A percentile compares a stretch with the other conserved stretches of the same genome.
phyloP scores from a whole-genome alignment of 35 echinoderm and acorn worm genomes.

The Heliocidaris tuberculata region DNA sequence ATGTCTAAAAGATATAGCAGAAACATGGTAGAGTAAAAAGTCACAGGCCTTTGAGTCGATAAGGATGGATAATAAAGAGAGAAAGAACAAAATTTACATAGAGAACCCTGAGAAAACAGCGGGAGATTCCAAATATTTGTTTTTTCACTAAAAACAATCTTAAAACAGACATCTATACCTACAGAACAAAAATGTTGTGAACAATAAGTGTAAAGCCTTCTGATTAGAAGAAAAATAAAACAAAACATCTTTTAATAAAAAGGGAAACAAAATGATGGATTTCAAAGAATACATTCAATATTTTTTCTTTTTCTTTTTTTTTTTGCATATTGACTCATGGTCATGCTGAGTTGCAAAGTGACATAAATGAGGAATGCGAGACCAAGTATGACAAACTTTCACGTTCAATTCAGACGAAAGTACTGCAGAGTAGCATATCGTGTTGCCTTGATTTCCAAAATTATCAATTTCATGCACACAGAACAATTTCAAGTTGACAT shows the following conservation, averaged over 20 bases:
- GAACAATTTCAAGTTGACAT: not conserved
- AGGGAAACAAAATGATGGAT: constrained; percentile 3
- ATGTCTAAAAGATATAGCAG: not conserved
- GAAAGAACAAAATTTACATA: not conserved
- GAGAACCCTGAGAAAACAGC: not conserved
- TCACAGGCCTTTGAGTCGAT: not conserved
- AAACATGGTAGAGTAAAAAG: not conserved
- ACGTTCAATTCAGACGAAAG: not conserved
- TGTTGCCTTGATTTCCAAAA: not conserved
- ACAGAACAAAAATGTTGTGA: constrained; percentile 7
- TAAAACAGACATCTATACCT: not conserved
- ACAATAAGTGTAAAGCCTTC: not conserved
- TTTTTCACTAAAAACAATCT: not conserved
- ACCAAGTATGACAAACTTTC: not conserved
- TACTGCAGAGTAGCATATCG: not conserved
- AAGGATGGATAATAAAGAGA: not conserved
- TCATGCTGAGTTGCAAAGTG: not conserved
- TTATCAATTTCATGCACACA: not conserved
- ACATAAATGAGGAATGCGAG: not conserved
- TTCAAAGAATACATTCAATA: constrained; percentile 1
- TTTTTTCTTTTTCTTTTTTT: not conserved
- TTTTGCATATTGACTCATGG: not conserved
- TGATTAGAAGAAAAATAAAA: not conserved
- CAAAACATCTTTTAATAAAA: not conserved
- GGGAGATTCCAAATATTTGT: not conserved